A percentile compares a stretch with the other conserved stretches of the same genome.
Conservation (phyloP, 23 tunicate genomes). For the Styela plicata region DNA sequence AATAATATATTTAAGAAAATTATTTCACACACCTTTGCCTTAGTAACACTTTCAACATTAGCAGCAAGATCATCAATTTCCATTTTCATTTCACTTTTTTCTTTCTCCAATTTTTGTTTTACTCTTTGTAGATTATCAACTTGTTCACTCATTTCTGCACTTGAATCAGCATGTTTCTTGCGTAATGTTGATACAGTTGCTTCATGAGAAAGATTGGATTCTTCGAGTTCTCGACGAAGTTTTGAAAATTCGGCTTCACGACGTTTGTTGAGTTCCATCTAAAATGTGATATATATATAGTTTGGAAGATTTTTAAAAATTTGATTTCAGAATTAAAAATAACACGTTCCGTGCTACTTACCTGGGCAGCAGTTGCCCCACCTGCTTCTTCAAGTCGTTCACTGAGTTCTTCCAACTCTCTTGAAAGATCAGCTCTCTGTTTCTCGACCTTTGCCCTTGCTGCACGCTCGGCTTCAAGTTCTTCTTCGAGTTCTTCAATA, state of each 20-base stretch:
- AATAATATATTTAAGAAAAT: too few relatives aligned
- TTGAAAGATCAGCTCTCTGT: slow-evolving; percentile 36
- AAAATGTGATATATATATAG: not conserved
- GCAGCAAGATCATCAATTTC: slow-evolving; percentile 35
- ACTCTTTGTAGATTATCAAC: slow-evolving; percentile 39
- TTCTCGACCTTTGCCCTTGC: slow-evolving; percentile 41
- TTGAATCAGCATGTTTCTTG: slow-evolving; percentile 44
- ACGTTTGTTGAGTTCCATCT: slow-evolving; percentile 41
- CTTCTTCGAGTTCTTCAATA: slow-evolving; percentile 56
- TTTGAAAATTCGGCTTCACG: slow-evolving; percentile 50
- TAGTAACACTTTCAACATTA: slow-evolving; percentile 29
- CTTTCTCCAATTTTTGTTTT: slow-evolving; percentile 33
- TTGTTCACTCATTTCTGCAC: slow-evolving; percentile 45
- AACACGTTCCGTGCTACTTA: not conserved
- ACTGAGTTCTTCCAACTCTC: slow-evolving; percentile 48
- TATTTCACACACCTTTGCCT: slow-evolving; percentile 16
- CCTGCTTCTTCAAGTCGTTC: slow-evolving; percentile 62
- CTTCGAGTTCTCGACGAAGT: slow-evolving; percentile 37
- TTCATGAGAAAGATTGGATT: slow-evolving; percentile 41
- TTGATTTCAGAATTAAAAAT: too few relatives aligned
- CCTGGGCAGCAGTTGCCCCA: slow-evolving; percentile 51
- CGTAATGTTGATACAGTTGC: slow-evolving; percentile 39
- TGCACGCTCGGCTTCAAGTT: slow-evolving; percentile 45
- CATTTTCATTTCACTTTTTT: slow-evolving; percentile 38
- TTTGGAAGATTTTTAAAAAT: not conserved